Evolutionary conservation across 2,113 vertebrate genomes (phyloP), one percentile per base, ranked within the genome.

Genomic region (Anarrhichthys ocellatus): DNA sequence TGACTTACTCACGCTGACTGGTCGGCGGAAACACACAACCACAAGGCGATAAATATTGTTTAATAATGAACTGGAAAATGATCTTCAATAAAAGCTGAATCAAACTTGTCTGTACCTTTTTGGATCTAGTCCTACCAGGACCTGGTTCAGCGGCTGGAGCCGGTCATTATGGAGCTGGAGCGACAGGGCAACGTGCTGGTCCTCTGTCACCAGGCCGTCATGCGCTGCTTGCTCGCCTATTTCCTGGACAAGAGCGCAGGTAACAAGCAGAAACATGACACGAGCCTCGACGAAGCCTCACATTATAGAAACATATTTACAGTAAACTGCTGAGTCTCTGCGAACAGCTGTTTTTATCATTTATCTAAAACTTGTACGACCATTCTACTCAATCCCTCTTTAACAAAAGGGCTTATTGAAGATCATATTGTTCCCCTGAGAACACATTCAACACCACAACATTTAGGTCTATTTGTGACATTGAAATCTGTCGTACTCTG

Each of bases 131-230:
- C 98, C 2, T 99, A 99, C 93, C 98, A 99, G 95, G 98, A 99
- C 91, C 83, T 99, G 93, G 98, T 99, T 17, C 98, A 99, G 88
- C 95, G 97, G 14, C 93, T 99, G 84, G 98, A 99, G 92, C 97
- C 98, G 0, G 97, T 98, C 48, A 99, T 99, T 91, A 99, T 99
- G 98, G 98, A 99, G 92, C 94, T 99, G 78, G 98, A 99, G 68
- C 94, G 98, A 0, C 98, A 99, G 84, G 98, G 97, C 73, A 98
- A 97, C 0, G 96, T 99, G 75, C 94, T 99, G 1, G 98, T 99
- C n/a, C 96, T 99, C 94, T 96, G 96, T 90, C 98, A 99, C 91
- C 98, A 99, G 92, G 98, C 98, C 0, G 98, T 98, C 75, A 98
- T 98, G 97, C 96, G 98, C 86, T 99, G 98, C 66, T 95, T 99